Percentiles rank a stretch among this genome's conserved stretches.
Evolutionary conservation across 1,140 invertebrate genomes (phyloP).

Genomic region (Saccostrea cuccullata): DNA sequence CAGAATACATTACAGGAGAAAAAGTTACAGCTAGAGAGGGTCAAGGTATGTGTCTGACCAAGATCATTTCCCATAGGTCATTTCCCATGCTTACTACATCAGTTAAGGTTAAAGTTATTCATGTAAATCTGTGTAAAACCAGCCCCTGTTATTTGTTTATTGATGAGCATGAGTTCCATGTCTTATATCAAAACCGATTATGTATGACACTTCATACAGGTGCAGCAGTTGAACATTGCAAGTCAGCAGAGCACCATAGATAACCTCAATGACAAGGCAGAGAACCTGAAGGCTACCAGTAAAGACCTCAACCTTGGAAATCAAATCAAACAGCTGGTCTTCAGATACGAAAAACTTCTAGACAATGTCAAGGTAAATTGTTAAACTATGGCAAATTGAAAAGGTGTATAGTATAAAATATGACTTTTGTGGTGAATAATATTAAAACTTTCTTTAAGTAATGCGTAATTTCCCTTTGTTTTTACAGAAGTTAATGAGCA

Average conservation of each 20-base stretch:
- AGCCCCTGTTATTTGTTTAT: too few relatives aligned
- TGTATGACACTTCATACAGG: conserved; percentile 48
- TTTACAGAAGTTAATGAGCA: conserved; percentile 86
- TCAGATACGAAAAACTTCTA: conserved; percentile 87
- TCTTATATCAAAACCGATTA: not conserved
- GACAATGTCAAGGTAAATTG: conserved; percentile 83
- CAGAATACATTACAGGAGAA: conserved; percentile 96
- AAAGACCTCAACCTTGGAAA: conserved; percentile 89
- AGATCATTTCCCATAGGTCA: too few relatives aligned
- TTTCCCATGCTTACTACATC: too few relatives aligned
- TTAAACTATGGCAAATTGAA: too few relatives aligned
- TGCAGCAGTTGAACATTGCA: conserved; percentile 90
- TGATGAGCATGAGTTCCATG: not conserved
- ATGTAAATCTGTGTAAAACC: too few relatives aligned
- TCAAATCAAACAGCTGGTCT: conserved; percentile 90
- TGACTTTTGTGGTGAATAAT: too few relatives aligned
- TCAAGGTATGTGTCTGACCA: conserved; percentile 84
- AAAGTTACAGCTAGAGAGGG: conserved; percentile 93
- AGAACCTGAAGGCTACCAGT: conserved; percentile 91
- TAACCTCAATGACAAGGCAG: conserved; percentile 89
- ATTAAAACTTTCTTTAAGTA: too few relatives aligned
- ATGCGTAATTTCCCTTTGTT: too few relatives aligned
- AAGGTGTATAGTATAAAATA: too few relatives aligned
- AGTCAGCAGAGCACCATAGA: conserved; percentile 96
- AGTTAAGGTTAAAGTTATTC: too few relatives aligned